Evolutionary conservation across 2,888 invertebrate species (phyloP).

Genomic region (Rhagonycha lutea): DNA sequence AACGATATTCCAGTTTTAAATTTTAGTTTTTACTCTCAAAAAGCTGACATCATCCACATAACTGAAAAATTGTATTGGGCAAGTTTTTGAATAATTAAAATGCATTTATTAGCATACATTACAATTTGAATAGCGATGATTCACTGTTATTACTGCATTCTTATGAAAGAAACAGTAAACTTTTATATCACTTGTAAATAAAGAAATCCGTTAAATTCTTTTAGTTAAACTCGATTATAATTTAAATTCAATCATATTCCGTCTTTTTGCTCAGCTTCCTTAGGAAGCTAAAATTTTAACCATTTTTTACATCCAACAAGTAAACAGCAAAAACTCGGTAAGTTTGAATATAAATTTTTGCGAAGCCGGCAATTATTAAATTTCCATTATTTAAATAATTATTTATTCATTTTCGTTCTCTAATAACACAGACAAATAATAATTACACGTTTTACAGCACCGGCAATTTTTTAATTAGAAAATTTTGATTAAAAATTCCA

Average conservation of each 20-base stretch:
- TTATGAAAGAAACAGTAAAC: not conserved
- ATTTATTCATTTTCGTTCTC: not conserved
- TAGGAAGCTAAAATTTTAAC: not conserved
- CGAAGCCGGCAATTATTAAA: not conserved
- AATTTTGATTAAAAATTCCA: not conserved
- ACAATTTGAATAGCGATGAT: not conserved
- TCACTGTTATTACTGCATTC: not conserved
- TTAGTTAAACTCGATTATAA: not conserved
- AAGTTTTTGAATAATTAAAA: not conserved
- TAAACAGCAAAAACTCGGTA: not conserved
- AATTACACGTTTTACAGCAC: not conserved
- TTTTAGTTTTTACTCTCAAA: not conserved
- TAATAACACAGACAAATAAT: not conserved
- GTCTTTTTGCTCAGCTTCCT: not conserved
- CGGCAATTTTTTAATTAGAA: not conserved
- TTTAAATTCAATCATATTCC: not conserved
- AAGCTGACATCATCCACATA: not conserved
- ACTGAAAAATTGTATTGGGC: not conserved
- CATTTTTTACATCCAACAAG: not conserved
- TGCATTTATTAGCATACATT: not conserved
- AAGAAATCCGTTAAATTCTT: not conserved
- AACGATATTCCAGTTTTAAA: not conserved
- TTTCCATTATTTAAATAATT: not conserved
- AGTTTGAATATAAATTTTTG: not conserved
- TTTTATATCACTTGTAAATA: not conserved